Percentiles rank a stretch among this genome's conserved stretches.
These are phyloP conservation scores for Heterodera filipjevi DNA, from an alignment of 2,888 invertebrate genomes.

Conservation along the genomic window DNA sequence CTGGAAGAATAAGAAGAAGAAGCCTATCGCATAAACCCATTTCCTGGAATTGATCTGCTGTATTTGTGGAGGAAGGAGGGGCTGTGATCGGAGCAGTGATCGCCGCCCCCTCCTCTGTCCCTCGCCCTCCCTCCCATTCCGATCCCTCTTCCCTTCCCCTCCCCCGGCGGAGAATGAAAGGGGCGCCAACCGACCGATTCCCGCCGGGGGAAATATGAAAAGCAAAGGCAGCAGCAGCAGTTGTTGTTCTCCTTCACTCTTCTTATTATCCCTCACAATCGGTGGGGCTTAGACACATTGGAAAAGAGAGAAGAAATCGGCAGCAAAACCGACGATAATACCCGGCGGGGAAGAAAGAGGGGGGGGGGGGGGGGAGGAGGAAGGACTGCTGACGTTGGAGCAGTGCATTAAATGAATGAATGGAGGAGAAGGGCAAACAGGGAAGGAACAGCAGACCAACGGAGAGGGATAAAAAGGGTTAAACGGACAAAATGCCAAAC, in stretches of 20 bases:
- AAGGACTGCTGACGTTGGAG: not conserved
- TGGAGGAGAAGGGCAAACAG: not conserved
- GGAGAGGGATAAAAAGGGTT: too few species aligned
- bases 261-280: not conserved
- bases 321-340: not conserved
- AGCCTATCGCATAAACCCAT: not conserved
- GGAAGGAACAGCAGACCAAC: not conserved
- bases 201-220: not conserved
- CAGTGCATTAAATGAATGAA: not conserved
- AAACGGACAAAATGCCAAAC: too few species aligned
- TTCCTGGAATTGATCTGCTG: slow-evolving; percentile 1
- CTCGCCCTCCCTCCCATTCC: not conserved
- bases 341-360: not conserved
- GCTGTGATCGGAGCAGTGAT: not conserved
- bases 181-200: not conserved
- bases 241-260: too few species aligned
- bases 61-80: not conserved
- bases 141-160: not conserved
- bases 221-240: not conserved
- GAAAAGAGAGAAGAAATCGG: not conserved
- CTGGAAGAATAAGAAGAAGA: not conserved
- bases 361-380: too few species aligned
- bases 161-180: not conserved
- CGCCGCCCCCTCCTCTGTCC: not conserved
- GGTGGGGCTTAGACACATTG: not conserved